These are phyloP conservation scores for Nycticryphes semicollaris DNA, from an alignment of 2,113 vertebrate genomes.

Conservation along the genomic window DNA sequence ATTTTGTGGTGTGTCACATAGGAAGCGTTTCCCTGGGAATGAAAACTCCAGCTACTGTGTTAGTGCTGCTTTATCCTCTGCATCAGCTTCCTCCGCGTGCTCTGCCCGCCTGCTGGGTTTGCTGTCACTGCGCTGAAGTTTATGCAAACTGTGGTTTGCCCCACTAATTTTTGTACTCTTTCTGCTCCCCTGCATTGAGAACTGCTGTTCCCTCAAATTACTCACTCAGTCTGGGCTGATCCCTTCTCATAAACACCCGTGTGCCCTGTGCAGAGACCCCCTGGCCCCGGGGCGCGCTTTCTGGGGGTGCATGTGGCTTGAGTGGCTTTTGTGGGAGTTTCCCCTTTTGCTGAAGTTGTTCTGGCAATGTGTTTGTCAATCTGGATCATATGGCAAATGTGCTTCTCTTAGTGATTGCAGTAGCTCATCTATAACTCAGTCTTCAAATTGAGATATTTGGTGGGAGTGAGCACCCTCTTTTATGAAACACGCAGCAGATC, in stretches of 20 bases:
- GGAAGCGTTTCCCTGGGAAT: neutral
- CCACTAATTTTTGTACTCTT: neutral
- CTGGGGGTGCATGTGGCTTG: neutral
- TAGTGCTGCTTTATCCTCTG: neutral
- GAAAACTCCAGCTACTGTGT: neutral
- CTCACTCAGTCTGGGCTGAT: neutral
- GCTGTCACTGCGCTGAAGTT: neutral
- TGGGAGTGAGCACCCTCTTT: neutral
- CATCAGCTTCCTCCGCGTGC: accelerated
- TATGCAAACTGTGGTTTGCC: neutral
- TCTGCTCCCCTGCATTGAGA: neutral
- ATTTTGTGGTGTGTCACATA: neutral
- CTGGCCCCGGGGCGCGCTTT: neutral
- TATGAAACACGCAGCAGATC: neutral
- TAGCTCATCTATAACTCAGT: neutral
- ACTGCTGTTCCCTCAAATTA: neutral
- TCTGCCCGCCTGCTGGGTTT: neutral
- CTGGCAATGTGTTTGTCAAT: neutral
- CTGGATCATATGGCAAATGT: neutral
- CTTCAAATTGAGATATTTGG: neutral
- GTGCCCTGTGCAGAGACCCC: accelerated
- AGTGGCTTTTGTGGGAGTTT: neutral
- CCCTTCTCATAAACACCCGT: accelerated
- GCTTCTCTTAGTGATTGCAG: neutral
- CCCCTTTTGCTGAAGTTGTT: neutral